Conservation (phyloP, 2,113 vertebrate genomes). For the Haliaeetus leucogaster region DNA sequence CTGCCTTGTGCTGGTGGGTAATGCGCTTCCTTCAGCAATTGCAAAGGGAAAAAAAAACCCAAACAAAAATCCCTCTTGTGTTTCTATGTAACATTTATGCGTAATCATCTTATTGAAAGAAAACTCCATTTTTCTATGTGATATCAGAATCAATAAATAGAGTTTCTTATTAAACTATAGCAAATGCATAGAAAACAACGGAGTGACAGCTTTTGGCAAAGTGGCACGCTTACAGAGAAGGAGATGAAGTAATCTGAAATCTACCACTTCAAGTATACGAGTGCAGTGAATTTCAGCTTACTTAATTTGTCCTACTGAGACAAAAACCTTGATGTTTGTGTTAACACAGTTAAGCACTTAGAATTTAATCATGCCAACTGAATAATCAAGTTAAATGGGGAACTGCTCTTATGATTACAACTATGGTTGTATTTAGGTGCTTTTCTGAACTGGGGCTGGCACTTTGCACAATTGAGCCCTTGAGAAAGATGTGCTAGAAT, state of each 20-base stretch:
- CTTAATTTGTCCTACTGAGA: not conserved
- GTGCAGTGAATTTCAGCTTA: not conserved
- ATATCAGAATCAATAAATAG: conserved; percentile 23
- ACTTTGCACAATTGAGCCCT: not conserved
- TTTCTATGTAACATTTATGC: conserved; percentile 7
- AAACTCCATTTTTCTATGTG: not conserved
- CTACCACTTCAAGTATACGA: not conserved
- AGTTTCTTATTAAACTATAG: not conserved
- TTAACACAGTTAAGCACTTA: conserved; percentile 6
- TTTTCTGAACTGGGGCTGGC: not conserved
- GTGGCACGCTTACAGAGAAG: not conserved
- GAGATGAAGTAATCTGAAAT: conserved; percentile 17
- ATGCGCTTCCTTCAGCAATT: not conserved
- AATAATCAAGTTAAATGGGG: conserved; percentile 25
- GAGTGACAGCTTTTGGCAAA: conserved; percentile 1
- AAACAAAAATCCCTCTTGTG: not conserved
- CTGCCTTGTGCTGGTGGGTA: not conserved
- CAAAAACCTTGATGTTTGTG: conserved; percentile 9
- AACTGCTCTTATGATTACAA: not conserved
- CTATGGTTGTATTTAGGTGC: not conserved
- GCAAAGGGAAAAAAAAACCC: not conserved
- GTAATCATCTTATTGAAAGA: conserved; percentile 11
- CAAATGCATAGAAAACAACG: not conserved
- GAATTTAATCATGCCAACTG: conserved; percentile 15
- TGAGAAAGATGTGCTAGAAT: not conserved